Base-by-base conservation (phyloP, 1,140 invertebrate genomes). In the Atta cephalotes region DNA sequence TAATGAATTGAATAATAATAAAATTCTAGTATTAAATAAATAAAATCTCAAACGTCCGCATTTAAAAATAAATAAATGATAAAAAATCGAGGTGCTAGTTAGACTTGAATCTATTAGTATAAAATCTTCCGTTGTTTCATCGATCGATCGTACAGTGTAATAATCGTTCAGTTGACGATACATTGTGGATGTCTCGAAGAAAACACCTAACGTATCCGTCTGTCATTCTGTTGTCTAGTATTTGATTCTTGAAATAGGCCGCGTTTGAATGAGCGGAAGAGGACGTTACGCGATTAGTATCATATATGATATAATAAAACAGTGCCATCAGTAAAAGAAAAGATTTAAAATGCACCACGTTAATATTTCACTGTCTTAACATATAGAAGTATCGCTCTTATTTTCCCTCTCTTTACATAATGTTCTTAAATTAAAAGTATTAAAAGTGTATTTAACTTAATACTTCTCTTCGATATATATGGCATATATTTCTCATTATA, bases 221-320 rank as follows among this genome's bases (percentile, higher is more conserved):
- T 76, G n/a, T 74, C 16, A 63, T 14, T 82, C 25, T 60, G 53
- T 62, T 51, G 12, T 62, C 9, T 35, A 21, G 58, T 86, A 89
- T 58, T 56, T 81, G 51, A 89, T 10, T 60, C 45, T 89, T 72
- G 45, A 89, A 89, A 68, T 90, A 90, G 88, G 88, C 88, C 88
- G 77, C 86, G 76, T 79, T 63, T 31, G 71, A 89, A 87, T 71
- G 45, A 90, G 45, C 56, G 60, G 28, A 74, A 84, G 16, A 21
- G 39, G 45, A 76, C 39, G 28, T 81, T 45, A 81, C 10, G 31
- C n/a, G 28, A 74, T 74, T 62, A 76, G 21, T n/a, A n/a, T 80
- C 49, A 25, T 25, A 25, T 25, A 25, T 25, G 63, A 70, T 18
- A 16, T 76, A 51, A 63, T 76, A 76, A 84, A 84, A 72, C 25